Conservation (phyloP, 35 echinoderm and acorn worm species). For the Holothuria glaberrima region DNA sequence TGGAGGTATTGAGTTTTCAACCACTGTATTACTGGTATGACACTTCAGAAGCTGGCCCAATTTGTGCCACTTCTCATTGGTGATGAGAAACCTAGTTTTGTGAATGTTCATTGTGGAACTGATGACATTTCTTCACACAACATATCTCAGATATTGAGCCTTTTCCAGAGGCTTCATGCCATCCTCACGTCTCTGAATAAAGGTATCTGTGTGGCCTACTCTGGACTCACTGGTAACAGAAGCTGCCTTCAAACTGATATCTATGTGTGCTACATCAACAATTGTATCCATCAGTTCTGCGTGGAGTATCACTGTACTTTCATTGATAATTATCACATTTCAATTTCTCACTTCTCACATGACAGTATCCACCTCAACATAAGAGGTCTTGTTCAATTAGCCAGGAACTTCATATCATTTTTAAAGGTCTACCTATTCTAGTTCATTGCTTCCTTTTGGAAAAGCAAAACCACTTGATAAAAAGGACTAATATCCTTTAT, state of each 20-base stretch:
- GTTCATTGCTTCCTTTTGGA: too few relatives aligned
- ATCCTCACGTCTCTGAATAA: not conserved
- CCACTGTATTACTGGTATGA: constrained; percentile 22
- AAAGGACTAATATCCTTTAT: too few relatives aligned
- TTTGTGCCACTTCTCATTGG: constrained; percentile 5
- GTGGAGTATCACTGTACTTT: not conserved
- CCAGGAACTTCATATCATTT: constrained; percentile 26
- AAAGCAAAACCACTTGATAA: too few relatives aligned
- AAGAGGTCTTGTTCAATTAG: not conserved
- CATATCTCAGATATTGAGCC: not conserved
- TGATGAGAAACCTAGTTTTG: not conserved
- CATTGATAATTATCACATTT: constrained; percentile 1
- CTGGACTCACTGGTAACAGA: constrained; percentile 21
- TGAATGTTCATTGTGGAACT: constrained; percentile 24
- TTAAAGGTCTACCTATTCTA: not conserved
- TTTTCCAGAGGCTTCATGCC: not conserved
- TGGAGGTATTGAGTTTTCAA: constrained; percentile 1
- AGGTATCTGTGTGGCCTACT: not conserved
- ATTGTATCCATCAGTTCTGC: not conserved
- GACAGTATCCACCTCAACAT: constrained; percentile 1
- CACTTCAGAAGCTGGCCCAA: not conserved
- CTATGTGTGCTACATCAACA: not conserved
- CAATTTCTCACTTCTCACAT: not conserved
- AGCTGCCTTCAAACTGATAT: constrained; percentile 28
- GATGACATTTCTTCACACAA: constrained; percentile 5